Evolutionary conservation across 92 coral and sea anemone species (phyloP).

Genomic region (Actinernus sp.): DNA sequence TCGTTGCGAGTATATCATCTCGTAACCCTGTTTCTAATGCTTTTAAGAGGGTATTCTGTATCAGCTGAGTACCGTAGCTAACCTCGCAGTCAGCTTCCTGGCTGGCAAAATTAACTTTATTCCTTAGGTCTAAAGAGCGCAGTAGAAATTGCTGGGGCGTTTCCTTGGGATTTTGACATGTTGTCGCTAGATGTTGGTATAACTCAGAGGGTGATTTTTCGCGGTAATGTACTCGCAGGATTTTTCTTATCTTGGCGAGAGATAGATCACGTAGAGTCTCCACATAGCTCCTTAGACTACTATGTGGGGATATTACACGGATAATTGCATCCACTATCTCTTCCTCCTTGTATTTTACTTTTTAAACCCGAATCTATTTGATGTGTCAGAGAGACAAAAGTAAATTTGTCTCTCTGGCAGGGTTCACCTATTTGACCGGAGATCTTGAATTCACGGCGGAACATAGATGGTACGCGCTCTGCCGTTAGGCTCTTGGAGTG

Average conservation of each 20-base stretch:
- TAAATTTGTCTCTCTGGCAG: slow-evolving; percentile 57
- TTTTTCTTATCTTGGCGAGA: slow-evolving; percentile 32
- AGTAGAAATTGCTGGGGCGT: slow-evolving; percentile 32
- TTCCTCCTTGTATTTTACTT: slow-evolving; percentile 31
- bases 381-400: slow-evolving; percentile 68
- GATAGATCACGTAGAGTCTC: too few species aligned
- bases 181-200: slow-evolving; percentile 35
- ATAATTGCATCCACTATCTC: slow-evolving; percentile 45
- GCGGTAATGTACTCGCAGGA: slow-evolving; percentile 25
- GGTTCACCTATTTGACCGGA: slow-evolving; percentile 44
- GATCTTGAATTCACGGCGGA: slow-evolving; percentile 39
- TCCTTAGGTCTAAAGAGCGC: slow-evolving; percentile 31
- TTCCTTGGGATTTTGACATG: slow-evolving; percentile 32
- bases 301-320: too few species aligned
- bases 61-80: slow-evolving; percentile 41
- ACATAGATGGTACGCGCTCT: slow-evolving; percentile 1
- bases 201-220: slow-evolving; percentile 41
- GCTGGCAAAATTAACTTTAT: slow-evolving; percentile 47
- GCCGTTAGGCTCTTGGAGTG: neutral
- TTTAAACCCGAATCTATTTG: slow-evolving; percentile 64
- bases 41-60: slow-evolving; percentile 38
- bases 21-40: slow-evolving; percentile 40
- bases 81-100: slow-evolving; percentile 57
- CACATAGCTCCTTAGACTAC: too few species aligned
- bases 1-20: slow-evolving; percentile 42